Conservation (phyloP, 2,797 vertebrate species). For the Sternarchorhynchus goeldii region DNA sequence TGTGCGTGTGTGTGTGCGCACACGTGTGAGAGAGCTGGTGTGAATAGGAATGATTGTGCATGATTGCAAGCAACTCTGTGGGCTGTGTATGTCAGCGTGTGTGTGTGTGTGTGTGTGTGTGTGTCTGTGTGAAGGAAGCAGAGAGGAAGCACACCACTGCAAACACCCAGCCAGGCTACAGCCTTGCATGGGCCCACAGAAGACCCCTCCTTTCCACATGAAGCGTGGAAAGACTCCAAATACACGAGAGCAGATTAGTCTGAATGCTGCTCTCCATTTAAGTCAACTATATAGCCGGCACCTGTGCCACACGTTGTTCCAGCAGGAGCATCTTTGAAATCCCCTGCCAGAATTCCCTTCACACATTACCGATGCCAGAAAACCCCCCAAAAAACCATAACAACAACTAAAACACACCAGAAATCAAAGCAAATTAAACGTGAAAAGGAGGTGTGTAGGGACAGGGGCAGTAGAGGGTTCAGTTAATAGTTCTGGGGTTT, state of each 20-base stretch:
- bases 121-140: background rate
- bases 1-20: no score
- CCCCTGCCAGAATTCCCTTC: background rate
- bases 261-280: background rate
- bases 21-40: no score
- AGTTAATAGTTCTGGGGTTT: conserved; percentile 27
- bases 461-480: background rate
- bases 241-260: background rate
- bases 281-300: background rate
- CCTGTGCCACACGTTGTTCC: background rate
- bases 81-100: no score
- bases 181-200: no score
- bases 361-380: background rate
- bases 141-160: background rate
- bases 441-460: conserved; percentile 18
- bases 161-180: background rate
- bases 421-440: conserved; percentile 18
- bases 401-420: no score
- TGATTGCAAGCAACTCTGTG: no score
- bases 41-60: no score
- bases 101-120: conserved; percentile 15
- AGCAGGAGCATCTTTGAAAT: background rate
- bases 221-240: background rate
- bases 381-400: background rate
- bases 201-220: background rate